Evolutionary conservation across 2,113 vertebrate species (phyloP), one percentile per base, ranked within the genome.

Genomic region (Planiliza haematocheilus): DNA sequence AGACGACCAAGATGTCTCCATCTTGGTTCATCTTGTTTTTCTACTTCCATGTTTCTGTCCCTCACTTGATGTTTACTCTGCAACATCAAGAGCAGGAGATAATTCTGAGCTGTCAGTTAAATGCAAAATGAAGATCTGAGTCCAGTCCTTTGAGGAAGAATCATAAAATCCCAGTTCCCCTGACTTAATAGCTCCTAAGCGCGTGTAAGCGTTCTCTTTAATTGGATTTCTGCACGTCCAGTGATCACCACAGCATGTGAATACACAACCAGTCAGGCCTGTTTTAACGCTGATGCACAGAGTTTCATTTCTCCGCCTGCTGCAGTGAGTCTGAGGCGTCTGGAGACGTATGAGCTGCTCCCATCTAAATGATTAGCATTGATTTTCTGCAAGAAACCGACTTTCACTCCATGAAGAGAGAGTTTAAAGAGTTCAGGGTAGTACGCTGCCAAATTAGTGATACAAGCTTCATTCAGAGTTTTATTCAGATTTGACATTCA

Each of bases 361-460:
- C 20, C 63, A 34, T 30, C 18, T 24, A 13, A n/a, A 66, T 42
- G 49, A 66, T 66, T 66, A 43, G 49, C 39, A 43, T 67, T 16
- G 21, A 55, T 67, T 51, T 63, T 21, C 45, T 21, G 45, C 45
- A 38, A 10, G 60, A 38, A 42, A 38, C 10, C 8, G 11, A 11
- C 50, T 30, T 20, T 14, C 12, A 3, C 50, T 52, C 14, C 50
- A 30, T 16, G 50, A 21, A 52, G 50, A 5, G 6, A 13, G 50
- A 24, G 18, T 21, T 51, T 14, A 24, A 51, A 10, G 4, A 2
- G 20, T 55, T 55, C 14, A 55, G 4, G 16, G n/a, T n/a, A n/a
- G n/a, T n/a, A n/a, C 24, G 24, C 24, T 3, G 24, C 24, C 24
- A 30, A 30, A 30, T 30, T 30, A 3, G 24, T 30, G 24, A 30